Evolutionary conservation across 2,797 vertebrate species (phyloP).

Genomic region (Lagorchestes hirsutus): DNA sequence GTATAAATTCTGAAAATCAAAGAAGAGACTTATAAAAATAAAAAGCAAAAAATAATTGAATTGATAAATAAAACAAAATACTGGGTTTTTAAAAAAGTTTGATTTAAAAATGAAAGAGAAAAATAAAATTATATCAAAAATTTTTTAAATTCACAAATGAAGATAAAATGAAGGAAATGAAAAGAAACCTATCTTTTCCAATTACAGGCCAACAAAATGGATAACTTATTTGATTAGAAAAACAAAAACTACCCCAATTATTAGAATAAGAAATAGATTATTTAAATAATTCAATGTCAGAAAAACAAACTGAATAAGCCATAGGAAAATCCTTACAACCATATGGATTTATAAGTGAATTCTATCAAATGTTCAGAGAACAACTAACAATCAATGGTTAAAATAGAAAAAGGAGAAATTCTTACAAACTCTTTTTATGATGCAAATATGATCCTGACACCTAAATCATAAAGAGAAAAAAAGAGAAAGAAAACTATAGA

Average conservation of each 20-base stretch:
- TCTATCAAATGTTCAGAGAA: conserved; percentile 27
- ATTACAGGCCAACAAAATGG: conserved; percentile 39
- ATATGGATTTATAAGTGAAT: background rate
- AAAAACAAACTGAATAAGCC: no score
- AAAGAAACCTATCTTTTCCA: conserved; percentile 27
- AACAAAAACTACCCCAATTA: no score
- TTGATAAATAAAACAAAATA: conserved; percentile 44
- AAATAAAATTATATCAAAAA: background rate
- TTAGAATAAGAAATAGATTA: no score
- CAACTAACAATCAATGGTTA: conserved; percentile 5
- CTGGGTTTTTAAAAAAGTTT: background rate
- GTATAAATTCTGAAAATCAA: background rate
- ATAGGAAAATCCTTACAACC: no score
- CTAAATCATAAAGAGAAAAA: no score
- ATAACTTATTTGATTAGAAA: no score
- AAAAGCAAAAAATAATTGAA: conserved; percentile 29
- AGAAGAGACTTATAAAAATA: conserved; percentile 23
- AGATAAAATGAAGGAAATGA: conserved; percentile 14
- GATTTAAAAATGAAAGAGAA: background rate
- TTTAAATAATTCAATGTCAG: no score
- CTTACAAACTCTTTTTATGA: no score
- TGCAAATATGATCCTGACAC: no score
- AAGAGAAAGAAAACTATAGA: no score
- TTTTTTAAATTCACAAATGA: conserved; percentile 20
- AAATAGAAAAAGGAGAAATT: no score